Evolutionary conservation across 2,113 vertebrate genomes (phyloP), one percentile per base, ranked within the genome.

Genomic region (Amphiprion percula): DNA sequence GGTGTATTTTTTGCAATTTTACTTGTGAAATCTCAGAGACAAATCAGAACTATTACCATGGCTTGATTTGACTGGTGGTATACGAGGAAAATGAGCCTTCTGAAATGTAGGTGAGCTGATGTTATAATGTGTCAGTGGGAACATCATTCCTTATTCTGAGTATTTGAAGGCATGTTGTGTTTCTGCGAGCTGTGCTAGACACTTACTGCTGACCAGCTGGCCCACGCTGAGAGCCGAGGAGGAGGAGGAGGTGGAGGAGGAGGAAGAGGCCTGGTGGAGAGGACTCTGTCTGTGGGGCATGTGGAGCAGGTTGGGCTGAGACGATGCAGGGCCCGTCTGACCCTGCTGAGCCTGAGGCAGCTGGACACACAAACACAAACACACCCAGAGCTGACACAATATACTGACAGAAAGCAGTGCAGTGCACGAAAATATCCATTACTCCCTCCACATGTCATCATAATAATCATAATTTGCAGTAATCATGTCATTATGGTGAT

Each of bases 161-260:
- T 65, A 24, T 84, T 16, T 77, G 73, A 65, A 61, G 60, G 28
- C 74, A 16, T 10, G 59, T 64, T 60, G 63, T 60, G 68, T 58
- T 30, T 74, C 67, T 65, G 60, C 56, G 74, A 62, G 52, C 33
- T 46, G 82, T 50, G 41, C 55, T 3, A 76, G 79, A 93, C 95
- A 99, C 98, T 99, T 96, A 99, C 98, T 99, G 97, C 97, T 99
- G 95, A 99, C 97, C 94, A 99, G 97, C 95, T 99, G 98, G 77
- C 98, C 97, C 95, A 99, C 97, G 84, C 98, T 99, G 95, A 99
- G 97, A 91, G 97, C 97, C 61, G 98, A 98, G 92, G 97, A 97
- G 58, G 97, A 98, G 87, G 97, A 98, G 85, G 97, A 97, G 79
- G 97, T 97, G 88, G 97, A 98, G 87, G 94, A 97, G 77, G 98